Percentiles rank a stretch among this genome's conserved stretches.
Conservation (phyloP, 2,113 vertebrate species). For the Alosa alosa region DNA sequence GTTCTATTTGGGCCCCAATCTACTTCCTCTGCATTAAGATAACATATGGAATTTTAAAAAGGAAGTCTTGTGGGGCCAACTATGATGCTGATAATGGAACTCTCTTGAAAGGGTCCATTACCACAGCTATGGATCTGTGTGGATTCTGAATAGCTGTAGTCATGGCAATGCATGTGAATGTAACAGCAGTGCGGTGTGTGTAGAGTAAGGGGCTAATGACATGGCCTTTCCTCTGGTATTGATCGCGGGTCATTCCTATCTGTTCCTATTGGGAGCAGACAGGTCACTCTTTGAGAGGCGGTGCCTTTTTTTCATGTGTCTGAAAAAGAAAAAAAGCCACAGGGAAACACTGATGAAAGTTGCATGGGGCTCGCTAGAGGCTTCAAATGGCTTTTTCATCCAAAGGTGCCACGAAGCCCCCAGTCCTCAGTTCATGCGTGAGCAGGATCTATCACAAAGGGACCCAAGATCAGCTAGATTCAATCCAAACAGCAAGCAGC, state of each 20-base stretch:
- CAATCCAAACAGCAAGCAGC: not conserved
- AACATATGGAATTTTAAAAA: too few species aligned
- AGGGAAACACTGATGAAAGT: not conserved
- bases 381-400: not conserved
- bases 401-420: not conserved
- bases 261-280: not conserved
- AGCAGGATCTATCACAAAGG: not conserved
- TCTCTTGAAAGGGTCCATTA: too few species aligned
- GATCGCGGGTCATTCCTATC: not conserved
- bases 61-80: too few species aligned
- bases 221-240: not conserved
- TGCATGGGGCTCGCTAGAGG: not conserved
- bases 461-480: not conserved
- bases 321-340: not conserved
- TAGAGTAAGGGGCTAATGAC: not conserved
- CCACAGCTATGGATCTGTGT: not conserved
- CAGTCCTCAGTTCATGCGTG: not conserved
- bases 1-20: too few species aligned
- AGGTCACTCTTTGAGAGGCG: not conserved
- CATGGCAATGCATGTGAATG: not conserved
- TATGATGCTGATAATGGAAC: too few species aligned
- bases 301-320: not conserved
- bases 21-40: too few species aligned
- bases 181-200: not conserved
- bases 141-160: not conserved